A percentile compares a stretch with the other conserved stretches of the same genome.
phyloP scores from a whole-genome alignment of 2,797 vertebrate species.

The Staurois parvus region DNA sequence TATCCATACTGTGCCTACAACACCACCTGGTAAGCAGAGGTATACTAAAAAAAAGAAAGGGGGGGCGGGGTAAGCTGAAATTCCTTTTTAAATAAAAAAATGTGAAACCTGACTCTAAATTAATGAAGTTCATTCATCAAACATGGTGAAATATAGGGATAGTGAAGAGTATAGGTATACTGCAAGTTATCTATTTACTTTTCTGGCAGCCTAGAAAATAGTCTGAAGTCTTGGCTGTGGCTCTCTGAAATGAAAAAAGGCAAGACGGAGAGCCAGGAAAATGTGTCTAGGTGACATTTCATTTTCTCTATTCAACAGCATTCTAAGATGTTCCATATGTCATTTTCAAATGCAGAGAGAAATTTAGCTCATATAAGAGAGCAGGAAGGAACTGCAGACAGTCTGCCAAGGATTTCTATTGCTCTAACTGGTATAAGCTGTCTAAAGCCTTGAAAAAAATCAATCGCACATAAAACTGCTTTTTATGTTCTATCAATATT shows the following conservation, averaged over 20 bases:
- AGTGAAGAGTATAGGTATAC: background rate
- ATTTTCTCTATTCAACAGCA: conserved; percentile 16
- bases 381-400: conserved; percentile 34
- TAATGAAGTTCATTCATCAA: background rate
- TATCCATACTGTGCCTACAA: too few relatives aligned
- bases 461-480: conserved; percentile 52
- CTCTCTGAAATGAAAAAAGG: conserved; percentile 35
- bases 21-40: too few relatives aligned
- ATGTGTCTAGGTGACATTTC: conserved; percentile 53
- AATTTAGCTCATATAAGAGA: conserved; percentile 20
- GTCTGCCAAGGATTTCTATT: conserved; percentile 41
- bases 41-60: too few relatives aligned
- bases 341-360: conserved; percentile 9
- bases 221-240: background rate
- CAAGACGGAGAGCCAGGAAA: conserved; percentile 39
- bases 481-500: conserved; percentile 48
- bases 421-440: conserved; percentile 32
- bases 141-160: background rate
- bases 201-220: background rate
- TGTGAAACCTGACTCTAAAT: background rate
- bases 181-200: background rate
- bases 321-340: conserved; percentile 48
- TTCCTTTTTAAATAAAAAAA: background rate
- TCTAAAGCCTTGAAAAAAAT: conserved; percentile 42
- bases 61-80: too few relatives aligned